These are phyloP conservation scores for Drosophila dives DNA, from an alignment of 2,888 invertebrate species.

Conservation along the genomic window DNA sequence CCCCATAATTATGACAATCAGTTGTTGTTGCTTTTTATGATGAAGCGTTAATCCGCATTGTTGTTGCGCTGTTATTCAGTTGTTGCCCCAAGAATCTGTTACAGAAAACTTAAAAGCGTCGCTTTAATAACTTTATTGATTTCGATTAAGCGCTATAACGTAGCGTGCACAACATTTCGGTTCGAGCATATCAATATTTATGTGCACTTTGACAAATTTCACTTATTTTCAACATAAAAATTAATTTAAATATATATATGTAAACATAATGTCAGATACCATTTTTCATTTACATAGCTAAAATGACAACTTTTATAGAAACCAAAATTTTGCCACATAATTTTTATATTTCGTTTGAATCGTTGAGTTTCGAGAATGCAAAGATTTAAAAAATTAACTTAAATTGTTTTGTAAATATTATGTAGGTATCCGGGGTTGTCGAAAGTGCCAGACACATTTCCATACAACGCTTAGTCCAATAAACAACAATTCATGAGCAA, in stretches of 20 bases:
- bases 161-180: constrained; percentile 36
- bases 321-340: background rate
- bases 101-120: constrained; percentile 79
- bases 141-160: constrained; percentile 78
- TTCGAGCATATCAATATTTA: constrained; percentile 24
- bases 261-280: background rate
- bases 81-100: constrained; percentile 78
- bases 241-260: background rate
- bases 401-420: constrained; percentile 7
- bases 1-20: constrained; percentile 79
- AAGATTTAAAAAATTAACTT: background rate
- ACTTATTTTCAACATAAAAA: too few species aligned
- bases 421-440: constrained; percentile 7
- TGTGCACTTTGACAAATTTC: background rate
- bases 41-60: constrained; percentile 80
- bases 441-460: constrained; percentile 2
- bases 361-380: constrained; percentile 1
- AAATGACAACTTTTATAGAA: background rate
- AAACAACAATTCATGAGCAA: constrained; percentile 69
- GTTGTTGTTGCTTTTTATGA: constrained; percentile 63
- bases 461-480: constrained; percentile 33
- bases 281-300: background rate
- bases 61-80: constrained; percentile 61
- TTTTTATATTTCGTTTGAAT: background rate
- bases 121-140: constrained; percentile 79